Evolutionary conservation across 64 coral and sea anemone genomes (phyloP), one percentile per base, ranked within the genome.

Genomic region (Montipora efflorescens): DNA sequence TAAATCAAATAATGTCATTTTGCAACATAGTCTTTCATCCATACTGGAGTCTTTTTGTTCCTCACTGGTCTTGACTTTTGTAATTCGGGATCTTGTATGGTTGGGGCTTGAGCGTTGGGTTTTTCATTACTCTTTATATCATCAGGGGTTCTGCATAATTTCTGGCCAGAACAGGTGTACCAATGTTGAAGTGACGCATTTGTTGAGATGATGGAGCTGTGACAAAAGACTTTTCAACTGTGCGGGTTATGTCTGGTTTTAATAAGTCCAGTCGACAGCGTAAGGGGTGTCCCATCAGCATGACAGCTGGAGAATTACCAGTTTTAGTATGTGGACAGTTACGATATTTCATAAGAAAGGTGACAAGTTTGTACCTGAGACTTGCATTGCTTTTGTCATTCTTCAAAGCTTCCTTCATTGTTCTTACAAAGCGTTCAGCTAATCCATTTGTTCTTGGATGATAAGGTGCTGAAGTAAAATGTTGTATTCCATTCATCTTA

Each of bases 231-330:
- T 79, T 83, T 62, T 92, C 18, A 23, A 84, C 8, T 76, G 67
- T 92, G 46, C 90, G 47, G 57, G 62, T 47, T 51, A 92, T 28
- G 59, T 92, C 90, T 16, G 90, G 80, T 53, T 92, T 92, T 16
- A 92, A 5, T 81, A 92, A 52, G 67, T 85, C 79, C 48, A 92
- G 64, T 18, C 80, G 50, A 48, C 89, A 71, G 61, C 89, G 45
- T 51, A 91, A 66, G 10, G 51, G 44, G 36, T 51, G 51, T n/a
- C 87, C 28, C 13, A 18, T 22, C 9, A 13, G 1, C 52, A 55
- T 55, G 52, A 55, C 52, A 55, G 20, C 14, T 70, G 67, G 67
- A 19, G 67, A 70, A 55, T 55, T 55, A 55, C 52, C 52, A 55
- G 52, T 55, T 57, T 1, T 57, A 57, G 52, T 57, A 57, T 57